Evolutionary conservation across 2,797 vertebrate genomes (phyloP), one percentile per base, ranked within the genome.

Genomic region (Phataginus tricuspis): DNA sequence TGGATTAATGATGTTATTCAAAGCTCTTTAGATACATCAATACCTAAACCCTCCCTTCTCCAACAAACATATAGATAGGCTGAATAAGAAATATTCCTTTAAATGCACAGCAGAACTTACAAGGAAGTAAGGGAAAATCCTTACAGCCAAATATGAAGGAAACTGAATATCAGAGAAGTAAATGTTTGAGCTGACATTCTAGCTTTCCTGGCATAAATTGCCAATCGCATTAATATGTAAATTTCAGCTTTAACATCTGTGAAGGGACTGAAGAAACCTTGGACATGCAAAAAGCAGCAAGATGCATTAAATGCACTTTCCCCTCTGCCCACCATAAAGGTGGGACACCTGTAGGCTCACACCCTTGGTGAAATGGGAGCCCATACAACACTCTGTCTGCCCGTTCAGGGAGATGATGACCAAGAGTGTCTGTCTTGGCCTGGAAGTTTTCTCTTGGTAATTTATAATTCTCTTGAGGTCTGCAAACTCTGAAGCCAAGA

Each of bases 51-150:
- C 27, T 87, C 68, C 53, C 13, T 45, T 7, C 2, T 69, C 53
- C 61, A 89, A 88, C 23, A 77, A 92, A 77, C 37, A 90, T 66
- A 90, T 0, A 93, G 75, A 86, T 68, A 82, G 51, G n/a, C n/a
- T 82, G 13, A 27, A 37, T 51, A 23, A 64, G 45, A 66, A 57
- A 66, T 51, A 23, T 23, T 79, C 19, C 90, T 79, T 90, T n/a
- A 64, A 78, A 64, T 49, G 11, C 15, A 51, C 10, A 84, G 31
- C 39, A 87, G 78, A 72, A 90, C 10, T 59, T 86, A 31, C 2
- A 85, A 83, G 64, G 49, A 91, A 95, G 53, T 21, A 37, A 34
- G 16, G 27, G 25, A 45, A 79, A 78, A 89, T 71, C 5, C 11
- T 78, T 31, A 72, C 9, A 18, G 37, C 55, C 29, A 34, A 63